Base-by-base conservation (phyloP, 1,140 invertebrate species). In the Drosophila ogumai region DNA sequence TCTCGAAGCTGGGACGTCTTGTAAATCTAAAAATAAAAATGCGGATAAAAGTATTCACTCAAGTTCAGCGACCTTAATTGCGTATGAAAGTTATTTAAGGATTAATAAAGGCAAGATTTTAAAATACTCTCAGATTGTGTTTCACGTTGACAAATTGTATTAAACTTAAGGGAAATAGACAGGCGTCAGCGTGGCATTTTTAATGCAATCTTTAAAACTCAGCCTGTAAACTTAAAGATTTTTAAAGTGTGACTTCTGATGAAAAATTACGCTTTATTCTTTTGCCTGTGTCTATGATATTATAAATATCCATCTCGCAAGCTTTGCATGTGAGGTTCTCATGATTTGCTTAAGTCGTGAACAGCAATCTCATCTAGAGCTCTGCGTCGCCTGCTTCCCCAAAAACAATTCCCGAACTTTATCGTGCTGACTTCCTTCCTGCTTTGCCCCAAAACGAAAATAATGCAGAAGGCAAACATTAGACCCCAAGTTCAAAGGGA, bases 361-460 rank as follows among this genome's bases (percentile, higher is more conserved):
- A 31, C 38, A 59, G 31, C 34, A 40, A 52, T 47, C 44, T 32
- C 80, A 84, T 84, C 82, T 79, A 84, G 65, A 79, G 47, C 54
- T 63, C 32, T 43, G 22, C 19, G 31, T 55, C 61, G 36, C 17
- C 40, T 55, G 34, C n/a, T 19, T 52, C 8, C 56, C 54, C 25
- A 49, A 64, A 77, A 75, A 76, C 78, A 56, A 72, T 69, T 69
- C 57, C 41, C 32, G n/a, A 68, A 65, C 60, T 81, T 84, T 85
- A 85, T 85, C 77, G 81, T 47, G 43, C 73, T 47, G 25, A 85
- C 77, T 85, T 85, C 81, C 81, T 85, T 85, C 77, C 77, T 60
- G 44, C 52, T 57, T 47, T 19, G 60, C 19, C 34, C 13, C 41
- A 40, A 44, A 72, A 43, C 13, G 44, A 38, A 63, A 75, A 58